Evolutionary conservation across 2,888 invertebrate species (phyloP).

Genomic region (Peribatodes rhomboidaria): DNA sequence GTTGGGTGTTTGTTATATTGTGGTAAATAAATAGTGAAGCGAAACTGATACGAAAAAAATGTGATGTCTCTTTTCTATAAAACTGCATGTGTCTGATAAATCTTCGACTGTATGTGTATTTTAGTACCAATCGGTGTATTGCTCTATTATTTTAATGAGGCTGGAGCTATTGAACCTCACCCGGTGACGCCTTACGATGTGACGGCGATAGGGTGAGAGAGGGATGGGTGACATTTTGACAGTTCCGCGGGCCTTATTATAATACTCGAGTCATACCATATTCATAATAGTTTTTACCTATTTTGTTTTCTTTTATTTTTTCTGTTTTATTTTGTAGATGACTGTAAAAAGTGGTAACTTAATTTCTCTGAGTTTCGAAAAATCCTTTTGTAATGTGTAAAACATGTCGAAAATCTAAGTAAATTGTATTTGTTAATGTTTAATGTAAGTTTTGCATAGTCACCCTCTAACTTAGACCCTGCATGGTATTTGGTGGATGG

Average conservation of each 20-base stretch:
- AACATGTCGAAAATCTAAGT: conserved; percentile 27
- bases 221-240: neutral
- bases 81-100: conserved; percentile 7
- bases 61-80: conserved; percentile 11
- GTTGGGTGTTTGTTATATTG: neutral
- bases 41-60: neutral
- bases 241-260: neutral
- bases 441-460: conserved; percentile 77
- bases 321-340: conserved; percentile 54
- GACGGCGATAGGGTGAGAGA: neutral
- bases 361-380: conserved; percentile 77
- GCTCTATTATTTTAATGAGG: neutral
- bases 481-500: conserved; percentile 46
- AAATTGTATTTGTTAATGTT: conserved; percentile 56
- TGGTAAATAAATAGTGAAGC: conserved; percentile 1
- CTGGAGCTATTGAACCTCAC: neutral
- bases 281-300: conserved; percentile 7
- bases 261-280: neutral
- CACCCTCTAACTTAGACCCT: conserved; percentile 26
- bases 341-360: conserved; percentile 81
- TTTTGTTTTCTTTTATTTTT: conserved; percentile 29
- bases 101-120: neutral
- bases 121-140: conserved; percentile 2
- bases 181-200: neutral
- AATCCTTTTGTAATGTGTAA: conserved; percentile 45